A percentile compares a stretch with the other conserved stretches of the same genome.
Evolutionary conservation across 92 coral and sea anemone genomes (phyloP).

Genomic region (Porites cylindrica): DNA sequence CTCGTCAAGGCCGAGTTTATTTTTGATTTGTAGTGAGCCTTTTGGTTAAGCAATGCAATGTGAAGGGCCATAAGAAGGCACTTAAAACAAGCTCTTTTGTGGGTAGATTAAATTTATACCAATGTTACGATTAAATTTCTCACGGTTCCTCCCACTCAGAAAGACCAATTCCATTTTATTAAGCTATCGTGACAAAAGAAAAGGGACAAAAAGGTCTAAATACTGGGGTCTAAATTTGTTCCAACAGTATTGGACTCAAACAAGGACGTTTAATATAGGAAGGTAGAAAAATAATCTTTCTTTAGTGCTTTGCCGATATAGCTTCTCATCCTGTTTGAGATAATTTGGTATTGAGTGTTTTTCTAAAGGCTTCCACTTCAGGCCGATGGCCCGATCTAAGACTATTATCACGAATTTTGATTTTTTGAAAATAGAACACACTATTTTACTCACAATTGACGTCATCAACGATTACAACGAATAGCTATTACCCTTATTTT

Average conservation of each 20-base stretch:
- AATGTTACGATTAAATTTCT: neutral
- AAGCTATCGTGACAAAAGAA: constrained; percentile 1
- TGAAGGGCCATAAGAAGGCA: constrained; percentile 20
- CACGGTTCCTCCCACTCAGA: neutral
- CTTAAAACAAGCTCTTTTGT: constrained; percentile 18
- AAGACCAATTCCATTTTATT: neutral
- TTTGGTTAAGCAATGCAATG: constrained; percentile 5
- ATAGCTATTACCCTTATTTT: constrained; percentile 4
- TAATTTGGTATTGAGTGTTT: constrained; percentile 38
- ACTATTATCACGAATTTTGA: constrained; percentile 1
- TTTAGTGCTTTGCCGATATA: constrained; percentile 21
- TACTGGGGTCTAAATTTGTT: neutral
- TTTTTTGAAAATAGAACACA: constrained; percentile 1
- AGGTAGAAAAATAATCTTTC: constrained; percentile 31
- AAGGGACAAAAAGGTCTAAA: neutral
- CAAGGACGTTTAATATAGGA: constrained; percentile 19
- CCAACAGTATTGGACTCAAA: constrained; percentile 20
- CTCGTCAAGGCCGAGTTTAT: constrained; percentile 30
- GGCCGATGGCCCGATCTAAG: neutral
- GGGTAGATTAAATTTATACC: neutral
- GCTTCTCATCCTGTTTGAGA: constrained; percentile 20
- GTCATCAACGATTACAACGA: constrained; percentile 17
- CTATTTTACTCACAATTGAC: constrained; percentile 37
- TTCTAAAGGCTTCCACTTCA: constrained; percentile 20
- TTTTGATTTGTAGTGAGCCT: constrained; percentile 39